Percentiles rank a stretch among this genome's conserved stretches.
phyloP scores from a whole-genome alignment of 1,140 invertebrate genomes.

The Papilio xuthus region DNA sequence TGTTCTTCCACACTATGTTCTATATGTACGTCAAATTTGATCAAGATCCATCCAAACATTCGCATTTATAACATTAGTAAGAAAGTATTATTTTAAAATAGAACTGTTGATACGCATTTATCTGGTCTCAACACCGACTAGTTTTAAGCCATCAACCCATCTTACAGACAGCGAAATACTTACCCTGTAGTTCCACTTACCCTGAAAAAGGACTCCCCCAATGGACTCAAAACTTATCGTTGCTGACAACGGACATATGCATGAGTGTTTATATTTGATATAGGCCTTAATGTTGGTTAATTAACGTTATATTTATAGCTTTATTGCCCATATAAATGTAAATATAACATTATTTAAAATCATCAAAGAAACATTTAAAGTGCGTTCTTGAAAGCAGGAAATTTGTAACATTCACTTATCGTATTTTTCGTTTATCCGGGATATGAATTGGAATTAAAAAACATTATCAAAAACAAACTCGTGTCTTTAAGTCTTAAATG shows the following conservation, averaged over 20 bases:
- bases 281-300: not conserved
- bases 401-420: not conserved
- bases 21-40: no score
- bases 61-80: no score
- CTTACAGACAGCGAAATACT: no score
- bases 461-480: not conserved
- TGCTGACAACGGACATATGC: no score
- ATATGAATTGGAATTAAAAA: not conserved
- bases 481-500: not conserved
- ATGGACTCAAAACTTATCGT: no score
- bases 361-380: not conserved
- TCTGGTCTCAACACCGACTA: no score
- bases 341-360: not conserved
- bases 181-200: no score
- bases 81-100: constrained; percentile 1
- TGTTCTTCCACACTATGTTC: no score
- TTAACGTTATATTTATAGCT: not conserved
- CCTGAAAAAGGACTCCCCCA: no score
- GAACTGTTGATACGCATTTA: not conserved
- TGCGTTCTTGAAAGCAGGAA: not conserved
- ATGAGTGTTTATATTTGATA: no score
- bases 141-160: no score
- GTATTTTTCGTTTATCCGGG: not conserved
- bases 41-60: no score
- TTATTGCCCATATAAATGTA: not conserved